Evolutionary conservation across 2,113 vertebrate species (phyloP).

Genomic region (Catharus bicknelli): DNA sequence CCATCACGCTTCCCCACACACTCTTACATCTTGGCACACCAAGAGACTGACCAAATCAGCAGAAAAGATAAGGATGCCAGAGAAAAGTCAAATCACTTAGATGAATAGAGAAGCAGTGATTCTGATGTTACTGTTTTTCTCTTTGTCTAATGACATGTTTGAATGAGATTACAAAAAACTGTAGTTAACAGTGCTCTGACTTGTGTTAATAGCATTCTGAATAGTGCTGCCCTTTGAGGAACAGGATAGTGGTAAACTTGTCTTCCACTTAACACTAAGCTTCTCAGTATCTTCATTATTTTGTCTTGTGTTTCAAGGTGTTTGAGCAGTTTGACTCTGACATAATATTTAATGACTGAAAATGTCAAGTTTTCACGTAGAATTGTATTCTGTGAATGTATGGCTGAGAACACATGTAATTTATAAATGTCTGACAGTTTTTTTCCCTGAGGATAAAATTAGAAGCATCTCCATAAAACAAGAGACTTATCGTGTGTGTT

Average conservation of each 20-base stretch:
- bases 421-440: not conserved
- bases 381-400: not conserved
- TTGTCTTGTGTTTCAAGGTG: not conserved
- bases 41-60: not conserved
- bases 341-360: not conserved
- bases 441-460: not conserved
- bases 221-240: not conserved
- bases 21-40: not conserved
- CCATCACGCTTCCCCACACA: accelerated
- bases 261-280: not conserved
- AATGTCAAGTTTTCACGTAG: not conserved
- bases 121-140: not conserved
- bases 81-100: not conserved
- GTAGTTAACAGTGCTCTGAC: not conserved
- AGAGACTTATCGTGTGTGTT: not conserved
- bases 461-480: not conserved
- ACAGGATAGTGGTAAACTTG: not conserved
- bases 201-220: not conserved
- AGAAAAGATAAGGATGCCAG: not conserved
- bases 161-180: not conserved
- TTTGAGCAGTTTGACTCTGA: not conserved
- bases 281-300: not conserved
- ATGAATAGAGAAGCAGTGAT: not conserved
- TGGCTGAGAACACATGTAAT: not conserved
- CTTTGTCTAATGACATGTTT: not conserved